These are phyloP conservation scores for Nothocercus nigrocapillus DNA, from an alignment of 2,113 vertebrate species.

Conservation along the genomic window DNA sequence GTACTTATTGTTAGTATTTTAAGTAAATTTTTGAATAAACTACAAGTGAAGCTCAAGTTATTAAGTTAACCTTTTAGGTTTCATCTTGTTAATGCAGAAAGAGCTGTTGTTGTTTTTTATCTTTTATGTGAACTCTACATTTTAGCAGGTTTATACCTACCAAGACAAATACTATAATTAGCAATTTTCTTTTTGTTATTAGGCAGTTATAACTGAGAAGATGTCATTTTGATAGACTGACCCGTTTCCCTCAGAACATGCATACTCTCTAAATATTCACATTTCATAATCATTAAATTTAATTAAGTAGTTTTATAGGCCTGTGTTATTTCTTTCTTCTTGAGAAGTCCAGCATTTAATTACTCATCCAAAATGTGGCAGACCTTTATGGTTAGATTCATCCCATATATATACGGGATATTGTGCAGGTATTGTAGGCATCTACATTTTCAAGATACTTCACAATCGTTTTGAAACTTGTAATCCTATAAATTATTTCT, in stretches of 20 bases:
- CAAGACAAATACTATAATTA: not conserved
- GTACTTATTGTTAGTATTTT: not conserved
- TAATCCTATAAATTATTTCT: not conserved
- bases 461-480: not conserved
- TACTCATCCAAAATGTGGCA: not conserved
- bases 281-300: not conserved
- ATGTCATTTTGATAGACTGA: not conserved
- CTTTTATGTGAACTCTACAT: not conserved
- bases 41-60: not conserved
- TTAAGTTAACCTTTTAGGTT: not conserved
- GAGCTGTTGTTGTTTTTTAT: not conserved
- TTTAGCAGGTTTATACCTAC: not conserved
- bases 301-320: not conserved
- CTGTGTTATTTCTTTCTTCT: not conserved
- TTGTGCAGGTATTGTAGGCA: not conserved
- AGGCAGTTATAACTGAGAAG: not conserved
- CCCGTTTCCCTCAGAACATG: not conserved
- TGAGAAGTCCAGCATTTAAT: not conserved
- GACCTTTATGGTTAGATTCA: not conserved
- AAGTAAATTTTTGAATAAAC: not conserved
- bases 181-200: not conserved
- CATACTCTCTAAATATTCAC: not conserved
- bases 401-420: not conserved
- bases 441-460: not conserved
- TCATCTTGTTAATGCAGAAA: not conserved